Conservation (phyloP, 2,797 vertebrate species). For the Lindbergichthys nudifrons region DNA sequence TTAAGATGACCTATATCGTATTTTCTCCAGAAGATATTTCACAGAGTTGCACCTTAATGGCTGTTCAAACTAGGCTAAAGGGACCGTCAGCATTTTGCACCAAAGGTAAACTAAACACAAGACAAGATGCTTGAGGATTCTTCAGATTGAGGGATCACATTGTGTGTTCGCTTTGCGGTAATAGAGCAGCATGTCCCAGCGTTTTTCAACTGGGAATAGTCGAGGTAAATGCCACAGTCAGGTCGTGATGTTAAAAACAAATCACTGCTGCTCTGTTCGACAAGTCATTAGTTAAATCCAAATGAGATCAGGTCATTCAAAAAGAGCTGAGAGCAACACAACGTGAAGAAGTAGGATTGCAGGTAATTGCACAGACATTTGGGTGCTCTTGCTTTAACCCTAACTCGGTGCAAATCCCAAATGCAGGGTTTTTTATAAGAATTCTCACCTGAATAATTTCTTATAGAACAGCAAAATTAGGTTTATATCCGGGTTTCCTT, state of each 20-base stretch:
- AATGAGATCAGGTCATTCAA: conserved; percentile 4
- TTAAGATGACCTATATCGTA: conserved; percentile 7
- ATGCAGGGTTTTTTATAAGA: no score
- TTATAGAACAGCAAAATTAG: no score
- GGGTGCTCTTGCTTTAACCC: no score
- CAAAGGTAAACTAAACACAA: not conserved
- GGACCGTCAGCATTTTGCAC: not conserved
- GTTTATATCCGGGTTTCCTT: no score
- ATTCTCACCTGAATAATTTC: not conserved
- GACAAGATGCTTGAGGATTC: not conserved
- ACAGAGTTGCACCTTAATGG: not conserved
- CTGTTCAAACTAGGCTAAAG: not conserved
- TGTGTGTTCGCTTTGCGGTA: not conserved
- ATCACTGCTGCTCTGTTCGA: not conserved
- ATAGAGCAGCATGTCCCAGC: not conserved
- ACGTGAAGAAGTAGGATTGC: not conserved
- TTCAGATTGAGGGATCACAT: not conserved
- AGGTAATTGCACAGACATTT: no score
- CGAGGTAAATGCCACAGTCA: not conserved
- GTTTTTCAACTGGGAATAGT: not conserved
- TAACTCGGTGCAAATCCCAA: no score
- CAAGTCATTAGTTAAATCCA: conserved; percentile 10
- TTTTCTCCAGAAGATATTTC: conserved; percentile 6
- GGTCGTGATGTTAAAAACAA: not conserved
- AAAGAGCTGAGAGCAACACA: not conserved